These are phyloP conservation scores for Neodiprion pinetum DNA, from an alignment of 1,140 invertebrate species.

Conservation along the genomic window DNA sequence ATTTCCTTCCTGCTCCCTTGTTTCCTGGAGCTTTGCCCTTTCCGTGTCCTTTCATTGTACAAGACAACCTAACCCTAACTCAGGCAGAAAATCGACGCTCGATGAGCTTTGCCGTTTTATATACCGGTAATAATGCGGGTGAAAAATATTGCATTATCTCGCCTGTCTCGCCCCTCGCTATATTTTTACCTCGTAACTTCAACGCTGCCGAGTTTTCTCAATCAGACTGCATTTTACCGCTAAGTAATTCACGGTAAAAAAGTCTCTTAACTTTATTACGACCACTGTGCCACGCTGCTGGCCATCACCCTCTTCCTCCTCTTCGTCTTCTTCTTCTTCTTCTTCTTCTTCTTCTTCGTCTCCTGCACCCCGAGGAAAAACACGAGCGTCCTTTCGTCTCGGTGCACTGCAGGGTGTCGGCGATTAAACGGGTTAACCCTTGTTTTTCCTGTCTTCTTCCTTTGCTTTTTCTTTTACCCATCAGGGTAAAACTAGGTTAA, in stretches of 20 bases:
- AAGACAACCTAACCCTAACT: too few species aligned
- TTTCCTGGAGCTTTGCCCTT: too few species aligned
- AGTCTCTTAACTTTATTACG: neutral
- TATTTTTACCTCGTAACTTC: neutral
- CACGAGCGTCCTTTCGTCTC: neutral
- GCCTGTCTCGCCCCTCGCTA: slow-evolving; percentile 9
- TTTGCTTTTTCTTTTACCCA: neutral
- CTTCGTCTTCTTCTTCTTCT: neutral
- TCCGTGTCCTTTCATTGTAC: too few species aligned
- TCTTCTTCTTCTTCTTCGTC: neutral
- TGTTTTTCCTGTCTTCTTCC: slow-evolving; percentile 16
- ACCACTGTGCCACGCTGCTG: neutral
- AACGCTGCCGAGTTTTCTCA: neutral
- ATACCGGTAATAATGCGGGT: too few species aligned
- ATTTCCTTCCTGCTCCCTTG: too few species aligned
- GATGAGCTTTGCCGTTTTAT: too few species aligned
- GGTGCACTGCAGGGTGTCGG: too few species aligned
- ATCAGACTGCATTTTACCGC: slow-evolving; percentile 2
- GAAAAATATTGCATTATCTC: slow-evolving; percentile 35
- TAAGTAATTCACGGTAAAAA: neutral
- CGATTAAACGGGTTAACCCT: slow-evolving; percentile 18
- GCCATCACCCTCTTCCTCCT: neutral
- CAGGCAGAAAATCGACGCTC: too few species aligned
- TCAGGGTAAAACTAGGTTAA: neutral
- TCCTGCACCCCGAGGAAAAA: neutral